phyloP scores from a whole-genome alignment of 1,140 invertebrate species.

The Idris sp. region DNA sequence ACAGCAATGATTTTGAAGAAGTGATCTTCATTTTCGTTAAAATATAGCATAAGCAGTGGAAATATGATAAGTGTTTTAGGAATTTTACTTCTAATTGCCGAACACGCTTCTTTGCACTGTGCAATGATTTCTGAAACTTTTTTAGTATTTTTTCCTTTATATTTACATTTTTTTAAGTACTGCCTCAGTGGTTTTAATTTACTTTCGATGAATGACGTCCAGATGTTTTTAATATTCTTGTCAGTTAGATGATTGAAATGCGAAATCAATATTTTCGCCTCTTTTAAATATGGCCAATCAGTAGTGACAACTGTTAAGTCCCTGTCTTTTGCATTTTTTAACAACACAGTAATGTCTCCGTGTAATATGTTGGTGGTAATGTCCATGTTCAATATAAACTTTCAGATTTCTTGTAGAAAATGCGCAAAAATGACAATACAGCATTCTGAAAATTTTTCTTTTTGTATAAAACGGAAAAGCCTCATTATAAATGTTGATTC shows the following conservation, averaged over 20 bases:
- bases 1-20: slow-evolving; percentile 4
- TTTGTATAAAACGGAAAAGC: too few relatives aligned
- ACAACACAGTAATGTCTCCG: slow-evolving; percentile 2
- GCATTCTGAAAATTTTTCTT: too few relatives aligned
- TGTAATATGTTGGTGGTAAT: neutral
- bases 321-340: slow-evolving; percentile 12
- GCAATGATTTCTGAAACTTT: neutral
- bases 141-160: slow-evolving; percentile 5
- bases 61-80: slow-evolving; percentile 6
- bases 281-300: slow-evolving; percentile 16
- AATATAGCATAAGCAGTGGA: neutral
- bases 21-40: slow-evolving; percentile 1
- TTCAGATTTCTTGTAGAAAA: too few relatives aligned
- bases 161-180: slow-evolving; percentile 1
- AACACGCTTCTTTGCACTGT: slow-evolving; percentile 10
- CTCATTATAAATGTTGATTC: too few relatives aligned
- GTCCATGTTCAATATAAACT: too few relatives aligned
- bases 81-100: neutral
- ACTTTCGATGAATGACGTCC: neutral
- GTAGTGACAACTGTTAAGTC: neutral
- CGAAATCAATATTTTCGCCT: neutral
- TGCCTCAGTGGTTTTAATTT: slow-evolving; percentile 3
- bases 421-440: too few relatives aligned
- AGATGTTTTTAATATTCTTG: neutral
- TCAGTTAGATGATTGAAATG: slow-evolving; percentile 1